Evolutionary conservation across 2,888 invertebrate genomes (phyloP), one percentile per base, ranked within the genome.

Genomic region (Macaria notata): DNA sequence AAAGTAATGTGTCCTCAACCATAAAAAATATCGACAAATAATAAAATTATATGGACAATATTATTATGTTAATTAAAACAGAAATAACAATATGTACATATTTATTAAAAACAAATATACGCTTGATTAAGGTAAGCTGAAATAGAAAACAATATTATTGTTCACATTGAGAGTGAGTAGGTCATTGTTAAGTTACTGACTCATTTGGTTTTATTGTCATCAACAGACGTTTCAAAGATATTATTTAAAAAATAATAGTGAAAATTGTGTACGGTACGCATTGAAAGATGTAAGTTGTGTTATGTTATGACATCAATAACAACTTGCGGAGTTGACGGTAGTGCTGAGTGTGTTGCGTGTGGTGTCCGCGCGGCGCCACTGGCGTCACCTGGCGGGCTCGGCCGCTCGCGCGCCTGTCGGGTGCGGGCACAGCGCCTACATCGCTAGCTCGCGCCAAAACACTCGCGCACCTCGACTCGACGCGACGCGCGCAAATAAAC

Each of bases 291-390:
- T 41, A 31, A 36, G 54, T 31, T 36, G 7, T 36, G 41, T 36
- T 42, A 9, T 51, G 56, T 51, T 56, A 41, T 57, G 57, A 42
- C 57, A 53, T 49, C 44, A 44, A 36, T 43, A 51, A 52, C 41
- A 46, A 58, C 36, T 54, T 43, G 38, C 30, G 31, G 31, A 29
- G 31, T 46, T 62, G 64, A 61, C 64, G 62, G 63, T 19, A 19
- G 31, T 19, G 49, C 33, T 6, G 33, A 2, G 33, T 36, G 33
- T 6, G 33, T 36, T 3, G 33, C 19, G 19, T 19, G 19, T 1
- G 19, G 19, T 19, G 19, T 19, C 19, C 19, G 19, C 19, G 19
- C 19, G 19, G 19, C 19, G 19, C 19, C 19, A 19, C 19, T 19
- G 19, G 19, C 19, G 19, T 19, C 19, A 19, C 19, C 19, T 19